A percentile compares a stretch with the other conserved stretches of the same genome.
These are phyloP conservation scores for Chionoecetes opilio DNA, from an alignment of 1,140 invertebrate species.

Conservation along the genomic window DNA sequence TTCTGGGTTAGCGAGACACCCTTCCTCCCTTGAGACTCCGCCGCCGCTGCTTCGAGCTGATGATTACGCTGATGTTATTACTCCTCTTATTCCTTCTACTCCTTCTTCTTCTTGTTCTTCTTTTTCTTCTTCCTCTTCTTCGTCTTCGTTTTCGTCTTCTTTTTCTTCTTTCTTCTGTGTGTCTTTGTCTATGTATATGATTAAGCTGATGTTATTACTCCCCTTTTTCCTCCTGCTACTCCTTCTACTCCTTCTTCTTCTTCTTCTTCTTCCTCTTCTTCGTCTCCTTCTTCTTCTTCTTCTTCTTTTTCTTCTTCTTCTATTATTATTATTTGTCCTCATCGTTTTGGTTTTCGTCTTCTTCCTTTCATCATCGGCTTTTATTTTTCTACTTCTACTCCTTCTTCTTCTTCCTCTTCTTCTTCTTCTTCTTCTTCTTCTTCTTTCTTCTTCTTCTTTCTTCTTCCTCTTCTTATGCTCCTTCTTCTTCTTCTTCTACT, in stretches of 20 bases:
- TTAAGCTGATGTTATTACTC: too few species aligned
- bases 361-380: too few species aligned
- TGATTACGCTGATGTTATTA: too few species aligned
- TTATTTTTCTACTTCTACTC: neutral
- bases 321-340: neutral
- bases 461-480: too few species aligned
- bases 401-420: neutral
- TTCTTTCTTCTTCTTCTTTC: too few species aligned
- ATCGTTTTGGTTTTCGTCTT: neutral
- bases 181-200: too few species aligned
- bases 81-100: neutral
- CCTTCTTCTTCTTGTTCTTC: neutral
- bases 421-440: neutral
- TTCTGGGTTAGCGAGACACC: neutral
- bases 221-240: neutral
- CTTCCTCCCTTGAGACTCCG: neutral
- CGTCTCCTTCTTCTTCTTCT: too few species aligned
- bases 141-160: neutral
- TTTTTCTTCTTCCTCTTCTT: neutral
- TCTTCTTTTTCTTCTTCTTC: too few species aligned
- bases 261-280: neutral
- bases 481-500: too few species aligned
- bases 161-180: neutral
- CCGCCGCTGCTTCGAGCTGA: too few species aligned
- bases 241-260: neutral